Evolutionary conservation across 2,888 invertebrate species (phyloP), one percentile per base, ranked within the genome.

Genomic region (Andrena haemorrhoa): DNA sequence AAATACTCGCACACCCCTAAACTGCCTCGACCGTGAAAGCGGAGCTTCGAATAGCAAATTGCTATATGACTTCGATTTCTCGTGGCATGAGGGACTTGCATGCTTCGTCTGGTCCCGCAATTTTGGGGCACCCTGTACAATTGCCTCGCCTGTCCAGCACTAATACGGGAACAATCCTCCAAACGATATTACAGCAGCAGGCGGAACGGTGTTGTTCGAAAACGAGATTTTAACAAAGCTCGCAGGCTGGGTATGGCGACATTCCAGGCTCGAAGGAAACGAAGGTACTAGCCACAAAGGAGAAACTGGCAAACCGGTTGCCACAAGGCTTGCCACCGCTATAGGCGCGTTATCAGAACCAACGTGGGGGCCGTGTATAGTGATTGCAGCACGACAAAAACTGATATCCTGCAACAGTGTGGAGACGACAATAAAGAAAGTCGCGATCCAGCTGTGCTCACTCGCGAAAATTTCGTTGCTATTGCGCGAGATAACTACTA

Each of bases 271-370:
- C 20, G 31, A 63, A 66, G 70, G 49, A 26, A 68, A 20, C n/a
- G 58, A 49, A 65, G 56, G 23, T 8, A 51, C 41, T 20, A 29
- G 51, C 6, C 69, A 68, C 75, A 75, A 82, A 75, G 71, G 82
- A 72, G 75, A 64, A 69, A 81, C 72, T 72, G 68, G 72, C 35
- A 82, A 82, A 82, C 82, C 82, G 82, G 82, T 82, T 82, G 68
- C 33, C 26, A 56, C 70, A 75, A 75, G 75, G 68, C 10, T 20
- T 29, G 7, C 73, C 47, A 65, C 12, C 20, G n/a, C 23, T 61
- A 10, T 20, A 58, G 69, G 58, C 71, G 33, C 72, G 60, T 60
- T 82, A 82, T 75, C 75, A 75, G 23, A 75, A 26, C 29, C 51
- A 70, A 60, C 20, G 16, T 29, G 35, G 10, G 23, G 3, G 4